Conservation (phyloP, 2,797 vertebrate species). For the Syngnathus rostellatus region DNA sequence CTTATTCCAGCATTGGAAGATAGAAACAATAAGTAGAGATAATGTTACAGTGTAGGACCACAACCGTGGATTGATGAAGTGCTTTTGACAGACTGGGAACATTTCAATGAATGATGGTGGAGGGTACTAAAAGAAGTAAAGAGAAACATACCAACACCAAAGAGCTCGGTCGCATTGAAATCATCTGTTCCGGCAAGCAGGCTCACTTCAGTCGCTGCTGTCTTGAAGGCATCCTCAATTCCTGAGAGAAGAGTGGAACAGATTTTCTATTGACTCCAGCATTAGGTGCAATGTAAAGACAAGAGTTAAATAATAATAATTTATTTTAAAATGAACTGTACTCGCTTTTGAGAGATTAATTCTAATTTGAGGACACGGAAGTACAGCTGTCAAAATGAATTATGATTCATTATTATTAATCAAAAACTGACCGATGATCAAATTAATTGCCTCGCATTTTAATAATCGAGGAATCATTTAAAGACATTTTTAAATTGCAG, state of each 20-base stretch:
- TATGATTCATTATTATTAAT: too few species aligned
- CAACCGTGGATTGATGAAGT: slow-evolving; percentile 31
- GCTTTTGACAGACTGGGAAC: slow-evolving; percentile 32
- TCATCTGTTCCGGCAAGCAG: slow-evolving; percentile 89
- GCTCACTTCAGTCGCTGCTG: slow-evolving; percentile 92
- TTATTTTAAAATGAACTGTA: neutral
- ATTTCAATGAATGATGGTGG: slow-evolving; percentile 36
- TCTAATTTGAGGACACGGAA: too few species aligned
- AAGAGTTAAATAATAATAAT: neutral
- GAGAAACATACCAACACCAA: slow-evolving; percentile 85
- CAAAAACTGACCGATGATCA: too few species aligned
- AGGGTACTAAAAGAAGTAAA: neutral
- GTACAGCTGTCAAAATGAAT: too few species aligned
- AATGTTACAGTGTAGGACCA: slow-evolving; percentile 15
- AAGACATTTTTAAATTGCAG: too few species aligned
- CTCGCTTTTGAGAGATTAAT: too few species aligned
- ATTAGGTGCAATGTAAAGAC: neutral
- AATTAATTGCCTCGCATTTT: too few species aligned
- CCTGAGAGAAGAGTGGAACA: slow-evolving; percentile 58
- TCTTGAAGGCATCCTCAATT: slow-evolving; percentile 94
- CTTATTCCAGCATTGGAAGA: neutral
- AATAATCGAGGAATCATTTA: too few species aligned
- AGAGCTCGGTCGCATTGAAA: slow-evolving; percentile 93
- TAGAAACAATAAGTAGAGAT: slow-evolving; percentile 11
- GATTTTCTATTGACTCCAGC: neutral